phyloP scores from a whole-genome alignment of 2,797 vertebrate genomes.

The Gobio occitaniae region DNA sequence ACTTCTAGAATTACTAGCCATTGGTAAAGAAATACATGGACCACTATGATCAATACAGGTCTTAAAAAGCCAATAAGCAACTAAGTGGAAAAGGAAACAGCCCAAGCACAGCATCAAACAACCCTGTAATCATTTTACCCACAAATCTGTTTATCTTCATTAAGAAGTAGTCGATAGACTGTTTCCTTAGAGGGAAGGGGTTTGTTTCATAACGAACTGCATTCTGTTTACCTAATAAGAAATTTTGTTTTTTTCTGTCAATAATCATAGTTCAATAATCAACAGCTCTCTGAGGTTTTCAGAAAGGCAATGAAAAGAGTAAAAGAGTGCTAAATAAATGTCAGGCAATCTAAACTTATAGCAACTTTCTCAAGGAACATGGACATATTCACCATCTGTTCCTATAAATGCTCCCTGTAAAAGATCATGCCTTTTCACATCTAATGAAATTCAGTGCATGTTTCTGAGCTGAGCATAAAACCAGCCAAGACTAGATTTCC shows the following conservation, averaged over 20 bases:
- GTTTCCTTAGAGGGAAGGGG: not conserved
- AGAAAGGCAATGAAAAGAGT: not conserved
- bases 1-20: not conserved
- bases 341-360: not conserved
- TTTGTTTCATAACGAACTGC: conserved; percentile 10
- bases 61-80: conserved; percentile 34
- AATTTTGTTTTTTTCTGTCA: not conserved
- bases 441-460: not conserved
- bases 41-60: conserved; percentile 6
- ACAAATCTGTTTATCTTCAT: conserved; percentile 30
- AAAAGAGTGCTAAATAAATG: not conserved
- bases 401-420: not conserved
- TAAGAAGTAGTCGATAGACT: conserved; percentile 24
- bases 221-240: not conserved
- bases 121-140: conserved; percentile 20
- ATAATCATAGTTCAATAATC: not conserved
- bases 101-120: conserved; percentile 34
- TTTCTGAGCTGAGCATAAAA: not conserved
- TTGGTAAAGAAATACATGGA: not conserved
- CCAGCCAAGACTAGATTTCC: conserved; percentile 49
- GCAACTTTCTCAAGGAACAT: not conserved
- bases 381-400: not conserved
- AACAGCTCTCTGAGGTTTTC: not conserved
- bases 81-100: conserved; percentile 21
- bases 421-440: not conserved